Percentiles rank a stretch among this genome's conserved stretches.
Evolutionary conservation across 2,113 vertebrate species (phyloP).

Genomic region (Chloropsis hardwickii): DNA sequence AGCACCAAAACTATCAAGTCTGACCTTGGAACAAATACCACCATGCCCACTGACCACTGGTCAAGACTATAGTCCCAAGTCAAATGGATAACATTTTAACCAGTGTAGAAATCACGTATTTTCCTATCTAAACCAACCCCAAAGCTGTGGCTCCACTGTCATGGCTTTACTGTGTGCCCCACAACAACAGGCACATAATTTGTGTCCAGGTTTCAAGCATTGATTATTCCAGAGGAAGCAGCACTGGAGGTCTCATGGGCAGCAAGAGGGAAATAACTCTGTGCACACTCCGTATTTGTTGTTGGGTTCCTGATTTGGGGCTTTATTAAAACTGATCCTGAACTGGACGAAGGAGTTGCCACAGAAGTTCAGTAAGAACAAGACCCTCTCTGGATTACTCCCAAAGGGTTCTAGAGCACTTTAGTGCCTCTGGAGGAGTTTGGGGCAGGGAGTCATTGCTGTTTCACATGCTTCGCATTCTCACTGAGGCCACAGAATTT

Average conservation of each 20-base stretch:
- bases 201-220: neutral
- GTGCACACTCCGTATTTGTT: fast-evolving
- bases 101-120: fast-evolving
- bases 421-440: neutral
- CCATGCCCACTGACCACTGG: neutral
- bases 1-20: neutral
- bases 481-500: neutral
- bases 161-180: neutral
- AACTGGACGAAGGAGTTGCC: neutral
- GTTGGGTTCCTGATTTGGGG: neutral
- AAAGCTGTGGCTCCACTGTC: neutral
- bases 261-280: neutral
- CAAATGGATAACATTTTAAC: neutral
- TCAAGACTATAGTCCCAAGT: neutral
- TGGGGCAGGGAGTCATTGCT: neutral
- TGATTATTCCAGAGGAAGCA: neutral
- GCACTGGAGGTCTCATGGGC: neutral
- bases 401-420: neutral
- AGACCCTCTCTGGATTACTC: neutral
- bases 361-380: fast-evolving
- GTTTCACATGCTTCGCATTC: neutral
- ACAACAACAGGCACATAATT: neutral
- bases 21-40: neutral
- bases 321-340: neutral
- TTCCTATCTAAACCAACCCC: neutral